Conservation (phyloP, 2,797 vertebrate genomes). For the Rachycentron canadum region DNA sequence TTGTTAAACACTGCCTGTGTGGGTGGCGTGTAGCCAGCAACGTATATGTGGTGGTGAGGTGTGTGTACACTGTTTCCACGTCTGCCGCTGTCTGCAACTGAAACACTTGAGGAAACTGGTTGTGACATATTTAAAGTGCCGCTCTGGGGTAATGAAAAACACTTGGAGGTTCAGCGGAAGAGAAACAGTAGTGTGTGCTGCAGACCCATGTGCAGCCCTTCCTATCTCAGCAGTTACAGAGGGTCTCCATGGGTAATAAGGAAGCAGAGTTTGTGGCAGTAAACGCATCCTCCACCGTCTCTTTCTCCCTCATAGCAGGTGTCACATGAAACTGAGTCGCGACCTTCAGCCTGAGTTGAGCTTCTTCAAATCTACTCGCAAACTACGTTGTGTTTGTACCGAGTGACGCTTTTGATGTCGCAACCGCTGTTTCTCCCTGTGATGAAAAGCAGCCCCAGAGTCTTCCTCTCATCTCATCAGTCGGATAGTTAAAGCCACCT, state of each 20-base stretch:
- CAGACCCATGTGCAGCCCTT: conserved; percentile 9
- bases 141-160: conserved; percentile 17
- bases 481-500: conserved; percentile 29
- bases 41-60: background rate
- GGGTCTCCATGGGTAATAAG: conserved; percentile 29
- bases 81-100: background rate
- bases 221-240: conserved; percentile 12
- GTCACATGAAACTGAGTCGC: conserved; percentile 30
- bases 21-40: background rate
- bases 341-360: conserved; percentile 14
- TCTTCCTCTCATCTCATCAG: conserved; percentile 1
- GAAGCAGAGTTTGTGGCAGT: background rate
- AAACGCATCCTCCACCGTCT: background rate
- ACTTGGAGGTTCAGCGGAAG: conserved; percentile 73
- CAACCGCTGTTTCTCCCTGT: conserved; percentile 17
- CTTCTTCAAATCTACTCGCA: background rate
- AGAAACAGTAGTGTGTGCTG: conserved; percentile 52
- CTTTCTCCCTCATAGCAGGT: conserved; percentile 16
- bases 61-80: background rate
- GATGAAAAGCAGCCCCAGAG: conserved; percentile 19
- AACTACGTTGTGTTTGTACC: background rate
- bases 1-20: background rate
- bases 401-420: conserved; percentile 13
- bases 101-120: no score
- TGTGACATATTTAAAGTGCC: background rate